phyloP scores from a whole-genome alignment of 2,113 vertebrate species.

The Bagarius yarrelli region DNA sequence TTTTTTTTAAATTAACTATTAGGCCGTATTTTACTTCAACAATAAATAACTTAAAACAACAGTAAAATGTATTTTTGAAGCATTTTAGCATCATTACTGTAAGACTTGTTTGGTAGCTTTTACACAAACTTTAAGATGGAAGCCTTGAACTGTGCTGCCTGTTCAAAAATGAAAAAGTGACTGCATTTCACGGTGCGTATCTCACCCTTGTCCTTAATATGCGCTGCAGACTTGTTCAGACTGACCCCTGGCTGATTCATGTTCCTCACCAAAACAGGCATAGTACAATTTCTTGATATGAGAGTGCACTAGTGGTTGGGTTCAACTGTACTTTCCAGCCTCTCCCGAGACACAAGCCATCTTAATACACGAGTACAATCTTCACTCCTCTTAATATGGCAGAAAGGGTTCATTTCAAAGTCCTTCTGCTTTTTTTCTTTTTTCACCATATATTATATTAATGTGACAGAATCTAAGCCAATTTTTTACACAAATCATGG shows the following conservation, averaged over 20 bases:
- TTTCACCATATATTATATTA: slow-evolving; percentile 6
- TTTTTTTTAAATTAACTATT: too few relatives aligned
- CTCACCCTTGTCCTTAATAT: slow-evolving; percentile 20
- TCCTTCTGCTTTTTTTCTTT: neutral
- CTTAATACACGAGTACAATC: slow-evolving; percentile 27
- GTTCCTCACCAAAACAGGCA: slow-evolving; percentile 9
- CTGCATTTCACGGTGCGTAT: slow-evolving; percentile 35
- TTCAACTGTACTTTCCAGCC: slow-evolving; percentile 18
- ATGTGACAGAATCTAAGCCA: slow-evolving; percentile 12
- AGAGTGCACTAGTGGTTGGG: slow-evolving; percentile 5
- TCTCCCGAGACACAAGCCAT: slow-evolving; percentile 13
- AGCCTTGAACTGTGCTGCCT: neutral
- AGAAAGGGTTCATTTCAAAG: slow-evolving; percentile 25
- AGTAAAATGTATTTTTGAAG: neutral
- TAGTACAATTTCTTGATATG: slow-evolving; percentile 11
- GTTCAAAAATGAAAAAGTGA: slow-evolving; percentile 41
- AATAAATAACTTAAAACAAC: neutral
- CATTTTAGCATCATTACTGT: slow-evolving; percentile 26
- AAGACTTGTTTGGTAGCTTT: slow-evolving; percentile 18
- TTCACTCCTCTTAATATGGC: slow-evolving; percentile 21
- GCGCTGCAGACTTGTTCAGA: neutral
- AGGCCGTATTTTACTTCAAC: neutral
- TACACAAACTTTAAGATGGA: slow-evolving; percentile 4
- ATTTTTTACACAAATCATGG: slow-evolving; percentile 41
- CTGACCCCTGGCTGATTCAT: slow-evolving; percentile 38